These are phyloP conservation scores for Drosophila parthenogenetica DNA, from an alignment of 2,888 invertebrate species.

Conservation along the genomic window DNA sequence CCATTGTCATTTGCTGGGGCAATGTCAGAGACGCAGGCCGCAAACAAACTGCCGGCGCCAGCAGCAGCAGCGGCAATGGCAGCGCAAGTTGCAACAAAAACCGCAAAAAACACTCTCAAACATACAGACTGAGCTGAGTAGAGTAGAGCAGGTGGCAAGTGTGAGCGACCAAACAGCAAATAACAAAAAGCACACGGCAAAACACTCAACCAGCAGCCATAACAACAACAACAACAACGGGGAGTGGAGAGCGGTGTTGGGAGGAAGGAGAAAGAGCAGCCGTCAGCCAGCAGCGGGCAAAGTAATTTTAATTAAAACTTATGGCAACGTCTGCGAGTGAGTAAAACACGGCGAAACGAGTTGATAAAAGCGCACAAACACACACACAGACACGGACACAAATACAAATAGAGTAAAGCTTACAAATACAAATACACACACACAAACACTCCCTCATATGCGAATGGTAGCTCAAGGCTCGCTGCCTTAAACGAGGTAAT, in stretches of 20 bases:
- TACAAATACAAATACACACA: conserved; percentile 28
- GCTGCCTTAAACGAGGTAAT: conserved; percentile 77
- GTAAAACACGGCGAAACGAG: conserved; percentile 78
- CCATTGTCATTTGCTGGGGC: conserved; percentile 74
- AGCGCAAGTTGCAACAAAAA: conserved; percentile 41
- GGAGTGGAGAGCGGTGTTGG: background rate
- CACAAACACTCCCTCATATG: conserved; percentile 31
- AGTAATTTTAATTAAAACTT: conserved; percentile 79
- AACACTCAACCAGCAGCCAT: conserved; percentile 65
- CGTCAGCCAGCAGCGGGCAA: conserved; percentile 69
- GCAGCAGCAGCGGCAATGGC: conserved; percentile 38
- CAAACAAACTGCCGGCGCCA: conserved; percentile 63
- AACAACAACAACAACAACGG: conserved; percentile 26
- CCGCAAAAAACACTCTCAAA: conserved; percentile 65
- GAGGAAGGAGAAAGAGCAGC: conserved; percentile 35
- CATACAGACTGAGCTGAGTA: conserved; percentile 35
- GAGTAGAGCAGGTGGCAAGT: conserved; percentile 51
- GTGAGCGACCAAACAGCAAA: conserved; percentile 74
- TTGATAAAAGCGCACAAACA: conserved; percentile 75
- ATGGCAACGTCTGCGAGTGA: conserved; percentile 80
- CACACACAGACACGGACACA: conserved; percentile 31
- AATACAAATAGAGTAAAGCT: conserved; percentile 35
- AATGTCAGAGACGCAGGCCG: conserved; percentile 72
- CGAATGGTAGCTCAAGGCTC: conserved; percentile 57
- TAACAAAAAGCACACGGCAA: conserved; percentile 78